Evolutionary conservation across 2,888 invertebrate species (phyloP), one percentile per base, ranked within the genome.

Genomic region (Amphipoea lucens): DNA sequence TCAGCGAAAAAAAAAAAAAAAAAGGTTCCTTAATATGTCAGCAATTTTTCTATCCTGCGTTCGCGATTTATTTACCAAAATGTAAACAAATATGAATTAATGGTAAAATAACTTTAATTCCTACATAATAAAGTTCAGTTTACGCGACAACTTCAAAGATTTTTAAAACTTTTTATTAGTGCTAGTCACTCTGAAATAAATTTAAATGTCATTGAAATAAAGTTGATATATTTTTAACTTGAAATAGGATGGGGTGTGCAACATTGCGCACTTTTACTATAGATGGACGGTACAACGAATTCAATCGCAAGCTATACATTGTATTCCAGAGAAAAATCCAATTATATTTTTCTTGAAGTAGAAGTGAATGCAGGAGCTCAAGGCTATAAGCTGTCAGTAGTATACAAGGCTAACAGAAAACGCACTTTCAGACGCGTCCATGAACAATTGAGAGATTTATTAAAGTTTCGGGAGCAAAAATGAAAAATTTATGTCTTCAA

Each of bases 301-400:
- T 66, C 36, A 57, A 20, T 29, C 7, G 17, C 14, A 29, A 11
- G 4, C 20, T 45, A n/a, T 57, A 20, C 9, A 40, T 48, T 70
- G 23, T 70, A 70, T 40, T 12, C 12, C 11, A 70, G 23, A 48
- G n/a, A 23, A 70, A 65, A 14, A 40, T 57, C 12, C 14, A 48
- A 57, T 70, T 42, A 29, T 20, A 23, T 48, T 65, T 70, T 80
- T 57, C 40, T 79, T 17, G 48, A 42, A 57, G 12, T 29, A 20
- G 23, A 14, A 65, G n/a, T 80, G 81, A 80, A 79, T 29, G 57
- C 29, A 65, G 54, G 17, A 36, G 20, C 29, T 0, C 48, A 70
- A 65, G 71, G 72, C 48, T 79, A 40, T 29, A 62, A 40, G 14
- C 40, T 65, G 45, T 51, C n/a, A n/a, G 29, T n/a, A 29, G 29